Conservation (phyloP, 2,888 invertebrate species). For the Drosophila aldrichi region DNA sequence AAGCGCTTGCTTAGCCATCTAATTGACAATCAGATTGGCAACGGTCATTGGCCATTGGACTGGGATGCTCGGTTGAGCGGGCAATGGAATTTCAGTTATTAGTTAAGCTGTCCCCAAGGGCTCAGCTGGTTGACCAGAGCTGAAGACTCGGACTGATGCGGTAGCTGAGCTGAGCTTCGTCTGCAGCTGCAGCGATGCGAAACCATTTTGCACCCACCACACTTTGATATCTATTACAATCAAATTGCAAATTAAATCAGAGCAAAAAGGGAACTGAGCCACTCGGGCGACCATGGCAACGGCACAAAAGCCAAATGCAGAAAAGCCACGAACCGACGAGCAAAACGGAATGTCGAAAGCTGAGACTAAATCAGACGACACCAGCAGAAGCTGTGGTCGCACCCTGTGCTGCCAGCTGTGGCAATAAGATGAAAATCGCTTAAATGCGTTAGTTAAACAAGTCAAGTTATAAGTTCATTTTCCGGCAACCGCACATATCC, state of each 20-base stretch:
- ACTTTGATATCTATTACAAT: slow-evolving; percentile 75
- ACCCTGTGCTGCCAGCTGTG: slow-evolving; percentile 14
- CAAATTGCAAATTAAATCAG: slow-evolving; percentile 79
- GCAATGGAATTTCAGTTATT: slow-evolving; percentile 19
- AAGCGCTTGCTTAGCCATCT: slow-evolving; percentile 35
- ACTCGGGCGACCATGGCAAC: slow-evolving; percentile 26
- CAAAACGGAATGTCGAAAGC: slow-evolving; percentile 5
- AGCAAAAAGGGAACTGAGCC: slow-evolving; percentile 56
- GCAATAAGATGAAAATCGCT: slow-evolving; percentile 67
- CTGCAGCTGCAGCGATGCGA: slow-evolving; percentile 26
- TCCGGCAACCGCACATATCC: slow-evolving; percentile 79
- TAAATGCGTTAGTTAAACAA: slow-evolving; percentile 80
- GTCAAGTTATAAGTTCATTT: slow-evolving; percentile 79
- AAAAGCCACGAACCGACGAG: slow-evolving; percentile 6
- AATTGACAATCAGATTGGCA: slow-evolving; percentile 65
- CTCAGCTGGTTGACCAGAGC: slow-evolving; percentile 5
- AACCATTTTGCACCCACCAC: slow-evolving; percentile 55
- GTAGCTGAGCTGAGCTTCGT: slow-evolving; percentile 11
- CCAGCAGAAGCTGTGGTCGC: slow-evolving; percentile 17
- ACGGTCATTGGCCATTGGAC: slow-evolving; percentile 39
- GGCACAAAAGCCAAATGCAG: slow-evolving; percentile 30
- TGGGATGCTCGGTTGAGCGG: slow-evolving; percentile 33
- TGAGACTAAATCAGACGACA: slow-evolving; percentile 13
- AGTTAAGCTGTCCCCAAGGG: slow-evolving; percentile 32
- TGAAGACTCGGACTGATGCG: not conserved